Base-by-base conservation (phyloP, 2,888 invertebrate species). In the Ochropleura plecta region DNA sequence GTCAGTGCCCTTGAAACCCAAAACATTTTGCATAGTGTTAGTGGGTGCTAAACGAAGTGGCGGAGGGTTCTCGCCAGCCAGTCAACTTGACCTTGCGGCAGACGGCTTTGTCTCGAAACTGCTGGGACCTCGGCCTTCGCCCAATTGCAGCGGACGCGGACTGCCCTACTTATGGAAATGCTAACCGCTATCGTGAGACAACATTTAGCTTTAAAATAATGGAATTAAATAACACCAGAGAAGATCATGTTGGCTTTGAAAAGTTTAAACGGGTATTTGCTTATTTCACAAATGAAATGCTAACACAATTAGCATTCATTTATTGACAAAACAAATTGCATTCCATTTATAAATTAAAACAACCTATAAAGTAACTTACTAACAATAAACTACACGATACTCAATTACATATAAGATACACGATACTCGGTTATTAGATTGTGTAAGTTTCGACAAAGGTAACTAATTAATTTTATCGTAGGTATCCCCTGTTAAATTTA, bases 51-150 rank as follows among this genome's bases (percentile, higher is more conserved):
- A 82, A 63, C 73, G 60, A 86, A 85, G 76, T 81, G 72, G 76
- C 55, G n/a, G 71, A 78, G 69, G 76, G 83, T 80, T 63, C 79
- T 85, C 49, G 66, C 71, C 73, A 73, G 76, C 55, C 71, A 79
- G 81, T 76, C 80, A 75, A 59, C 72, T 83, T 86, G 80, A 82
- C 85, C 86, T 86, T 86, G 85, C 64, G 78, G 66, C 69, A 44
- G 64, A 67, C 78, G 72, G 73, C 86, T 86, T 86, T 85, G 83
- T 86, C 79, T 83, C 12, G 30, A 40, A 44, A 76, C 75, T 64
- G 40, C 12, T 68, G 57, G 48, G 72, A 78, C 75, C 74, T 66
- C 80, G 80, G 65, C 86, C 86, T 86, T 86, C 82, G 57, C 77
- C 65, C 66, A 80, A 85, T 76, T 73, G 77, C 73, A 70, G 57